Percentiles rank a stretch among this genome's conserved stretches.
Conservation (phyloP, 1,140 invertebrate genomes). For the Drosophila micromelanica region DNA sequence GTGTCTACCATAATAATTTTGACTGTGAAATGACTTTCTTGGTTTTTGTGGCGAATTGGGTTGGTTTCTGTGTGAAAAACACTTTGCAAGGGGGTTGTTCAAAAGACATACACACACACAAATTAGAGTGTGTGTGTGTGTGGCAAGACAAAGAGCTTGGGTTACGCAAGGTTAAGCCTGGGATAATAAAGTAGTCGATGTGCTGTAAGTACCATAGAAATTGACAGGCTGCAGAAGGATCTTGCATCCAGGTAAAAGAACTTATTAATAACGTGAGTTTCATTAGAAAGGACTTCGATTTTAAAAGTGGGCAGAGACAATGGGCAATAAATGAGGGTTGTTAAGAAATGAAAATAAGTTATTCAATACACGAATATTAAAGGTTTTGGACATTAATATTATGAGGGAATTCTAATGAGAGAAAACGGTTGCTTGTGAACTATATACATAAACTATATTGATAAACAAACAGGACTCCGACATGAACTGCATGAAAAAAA, state of each 20-base stretch:
- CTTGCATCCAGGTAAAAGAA: conserved; percentile 4
- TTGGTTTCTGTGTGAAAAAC: conserved; percentile 1
- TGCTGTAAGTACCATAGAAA: conserved; percentile 12
- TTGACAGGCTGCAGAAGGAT: conserved; percentile 2
- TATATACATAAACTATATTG: too few relatives aligned
- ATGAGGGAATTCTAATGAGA: too few relatives aligned
- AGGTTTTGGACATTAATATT: too few relatives aligned
- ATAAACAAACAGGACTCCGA: too few relatives aligned
- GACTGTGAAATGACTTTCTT: conserved; percentile 78
- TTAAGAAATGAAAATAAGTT: neutral
- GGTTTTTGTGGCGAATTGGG: conserved; percentile 49
- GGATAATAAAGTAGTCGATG: conserved; percentile 24
- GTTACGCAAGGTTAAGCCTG: conserved; percentile 28
- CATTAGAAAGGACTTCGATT: neutral
- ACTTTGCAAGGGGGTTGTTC: conserved; percentile 31
- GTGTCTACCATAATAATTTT: conserved; percentile 34
- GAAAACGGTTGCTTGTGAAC: too few relatives aligned
- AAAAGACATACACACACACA: neutral
- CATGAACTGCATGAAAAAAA: too few relatives aligned
- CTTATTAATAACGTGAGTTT: conserved; percentile 1
- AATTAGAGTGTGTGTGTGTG: neutral
- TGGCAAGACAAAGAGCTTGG: conserved; percentile 22
- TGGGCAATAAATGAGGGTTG: neutral
- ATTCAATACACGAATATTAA: too few relatives aligned
- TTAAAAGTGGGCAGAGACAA: neutral